Evolutionary conservation across 2,113 vertebrate species (phyloP), one percentile per base, ranked within the genome.

Genomic region (Eolophus roseicapilla): DNA sequence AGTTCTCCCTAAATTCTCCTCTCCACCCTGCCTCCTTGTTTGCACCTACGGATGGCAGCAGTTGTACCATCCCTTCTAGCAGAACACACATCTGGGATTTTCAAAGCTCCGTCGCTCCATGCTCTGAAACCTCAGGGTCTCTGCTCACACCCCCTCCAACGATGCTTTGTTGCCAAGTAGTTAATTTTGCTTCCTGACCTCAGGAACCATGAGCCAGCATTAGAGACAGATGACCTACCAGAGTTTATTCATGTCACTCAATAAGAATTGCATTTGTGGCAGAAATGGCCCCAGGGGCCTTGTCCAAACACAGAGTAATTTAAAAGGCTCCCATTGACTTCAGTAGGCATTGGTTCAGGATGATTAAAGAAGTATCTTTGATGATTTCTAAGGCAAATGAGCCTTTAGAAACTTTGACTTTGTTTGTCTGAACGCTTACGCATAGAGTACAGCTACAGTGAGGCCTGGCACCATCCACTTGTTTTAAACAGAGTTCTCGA

Each of bases 151-250:
- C 11, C 37, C 9, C 23, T 47, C 39, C 24, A 25, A 10, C 11
- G 5, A 7, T 17, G 59, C 27, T 44, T 43, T 44, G 23, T 33
- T 60, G 24, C n/a, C 39, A 12, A 1, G 2, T 3, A 68, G 33
- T 50, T 18, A 11, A 27, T 74, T 80, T 23, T 80, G 23, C 44
- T 74, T 50, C 37, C 46, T 41, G 44, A 50, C 29, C 7, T 46
- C 13, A 4, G 46, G 29, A 39, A 27, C 62, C 69, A 13, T 0
- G 2, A 53, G 53, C 46, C 1, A 0, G 5, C 20, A 1, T 43
- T 24, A 8, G 35, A 49, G 77, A 76, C 31, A 13, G 69, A 73
- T 57, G 64, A 64, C 59, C 70, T 46, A 52, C 37, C 33, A 33
- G 64, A 47, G 37, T 76, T 77, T 63, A 67, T 73, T 55, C 23